Base-by-base conservation (phyloP, 2,797 vertebrate genomes). In the Micrastur ruficollis region DNA sequence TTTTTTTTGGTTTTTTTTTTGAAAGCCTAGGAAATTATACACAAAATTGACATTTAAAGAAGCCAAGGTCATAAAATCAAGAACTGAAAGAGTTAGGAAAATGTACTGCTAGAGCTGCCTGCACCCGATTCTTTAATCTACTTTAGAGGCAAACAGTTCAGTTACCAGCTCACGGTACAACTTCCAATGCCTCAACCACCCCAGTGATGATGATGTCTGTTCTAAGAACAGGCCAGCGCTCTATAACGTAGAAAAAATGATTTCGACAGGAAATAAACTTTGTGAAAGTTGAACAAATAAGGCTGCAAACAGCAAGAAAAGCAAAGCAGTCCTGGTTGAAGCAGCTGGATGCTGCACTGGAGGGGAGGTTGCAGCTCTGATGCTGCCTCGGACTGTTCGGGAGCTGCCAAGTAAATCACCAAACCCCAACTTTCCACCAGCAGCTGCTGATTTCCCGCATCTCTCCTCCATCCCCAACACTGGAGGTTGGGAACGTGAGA, bases 1-100 rank as follows among this genome's bases (percentile, higher is more conserved):
- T 42, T 36, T 15, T 14, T 42, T n/a, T n/a, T n/a, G n/a, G n/a
- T n/a, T n/a, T 38, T 52, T 53, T 36, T 15, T 14, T 42, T 49
- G 13, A 16, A 70, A 95, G 31, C 14, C 22, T 66, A 70, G 76
- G 76, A 90, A 93, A 94, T 93, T 25, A 89, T 25, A 76, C 8
- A 73, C 32, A 81, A 81, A 93, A 94, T 2, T 73, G 55, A 95
- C 55, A 76, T 71, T 89, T 93, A 80, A 92, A 89, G 70, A 90
- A 90, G 81, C 40, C 62, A 89, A 83, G 58, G 52, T 55, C 11
- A 71, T 65, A 81, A 95, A 93, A 78, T 65, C 22, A 93, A 90
- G 76, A 90, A 72, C 65, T 88, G 21, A 32, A 32, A 15, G 66
- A 86, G 34, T 58, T 49, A 86, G 80, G 26, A 91, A 84, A 83